Evolutionary conservation across 2,797 vertebrate species (phyloP), one percentile per base, ranked within the genome.

Genomic region (Sparidentex hasta): DNA sequence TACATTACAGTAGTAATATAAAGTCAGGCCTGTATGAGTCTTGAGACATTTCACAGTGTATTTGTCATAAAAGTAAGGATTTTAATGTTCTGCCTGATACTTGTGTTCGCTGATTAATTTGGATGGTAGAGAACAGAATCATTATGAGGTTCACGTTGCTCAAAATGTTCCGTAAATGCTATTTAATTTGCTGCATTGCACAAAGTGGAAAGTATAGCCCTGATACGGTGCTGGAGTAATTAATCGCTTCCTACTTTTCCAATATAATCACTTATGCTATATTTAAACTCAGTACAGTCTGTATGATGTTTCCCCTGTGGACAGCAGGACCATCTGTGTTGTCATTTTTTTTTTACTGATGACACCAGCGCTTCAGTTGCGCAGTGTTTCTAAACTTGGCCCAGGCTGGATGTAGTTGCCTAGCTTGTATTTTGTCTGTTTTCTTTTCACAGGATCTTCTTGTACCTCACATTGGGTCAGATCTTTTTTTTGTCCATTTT

Each of bases 271-370:
- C 81, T 56, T 86, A 67, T 74, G 76, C 88, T 95, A 92, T 92
- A 93, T 93, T 90, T 93, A 92, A 87, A 90, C 83, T 76, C 2
- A 44, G 82, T 78, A 73, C 78, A 85, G 84, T 71, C 48, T 85
- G 83, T 80, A 59, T 85, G 84, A 87, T 82, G 82, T 84, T 88
- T 91, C 87, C 92, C 91, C 81, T 61, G 86, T 50, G 90, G 89
- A 91, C 81, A 79, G 79, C 70, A 78, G 78, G 83, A 90, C 91
- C 91, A 93, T 94, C 94, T 94, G 91, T 92, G 84, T 80, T 86
- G 81, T 90, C 81, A 71, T 69, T 83, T 88, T 72, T 70, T 76
- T 76, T 86, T 87, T 90, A 84, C 84, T 87, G 87, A 92, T 92
- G 90, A 91, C 86, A 89, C 84, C 48, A 69, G 80, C 80, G 86